Evolutionary conservation across 2,797 vertebrate species (phyloP).

Genomic region (Sebastes taczanowskii): DNA sequence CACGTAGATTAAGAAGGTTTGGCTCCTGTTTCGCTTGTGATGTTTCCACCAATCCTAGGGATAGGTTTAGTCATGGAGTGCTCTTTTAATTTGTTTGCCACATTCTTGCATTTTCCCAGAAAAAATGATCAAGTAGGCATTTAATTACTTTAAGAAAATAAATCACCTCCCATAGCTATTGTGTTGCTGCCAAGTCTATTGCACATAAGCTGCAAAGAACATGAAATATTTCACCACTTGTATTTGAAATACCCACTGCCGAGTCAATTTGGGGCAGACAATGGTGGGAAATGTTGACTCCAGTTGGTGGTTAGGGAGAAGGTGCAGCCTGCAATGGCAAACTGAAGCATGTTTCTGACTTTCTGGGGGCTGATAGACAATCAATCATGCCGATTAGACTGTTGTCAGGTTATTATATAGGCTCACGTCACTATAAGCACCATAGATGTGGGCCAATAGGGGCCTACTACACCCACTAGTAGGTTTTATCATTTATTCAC

Average conservation of each 20-base stretch:
- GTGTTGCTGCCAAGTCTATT: slow-evolving; percentile 76
- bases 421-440: too few species aligned
- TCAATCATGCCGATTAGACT: neutral
- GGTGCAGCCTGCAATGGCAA: neutral
- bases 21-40: slow-evolving; percentile 64
- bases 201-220: slow-evolving; percentile 74
- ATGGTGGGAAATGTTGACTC: slow-evolving; percentile 28
- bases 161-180: slow-evolving; percentile 79
- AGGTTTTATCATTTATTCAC: too few species aligned
- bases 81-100: slow-evolving; percentile 85
- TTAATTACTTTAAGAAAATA: slow-evolving; percentile 85
- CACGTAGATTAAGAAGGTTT: slow-evolving; percentile 73
- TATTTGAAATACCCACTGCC: slow-evolving; percentile 62
- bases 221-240: slow-evolving; percentile 72
- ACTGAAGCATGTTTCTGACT: neutral
- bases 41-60: slow-evolving; percentile 77
- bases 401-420: too few species aligned
- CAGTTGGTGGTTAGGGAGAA: slow-evolving; percentile 2
- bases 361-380: neutral
- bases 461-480: too few species aligned
- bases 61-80: slow-evolving; percentile 84
- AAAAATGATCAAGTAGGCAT: slow-evolving; percentile 84
- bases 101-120: slow-evolving; percentile 76
- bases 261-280: slow-evolving; percentile 48
- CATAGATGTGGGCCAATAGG: too few species aligned